A percentile compares a stretch with the other conserved stretches of the same genome.
These are phyloP conservation scores for Aphelocoma californica DNA, from an alignment of 2,797 vertebrate species.

Conservation along the genomic window DNA sequence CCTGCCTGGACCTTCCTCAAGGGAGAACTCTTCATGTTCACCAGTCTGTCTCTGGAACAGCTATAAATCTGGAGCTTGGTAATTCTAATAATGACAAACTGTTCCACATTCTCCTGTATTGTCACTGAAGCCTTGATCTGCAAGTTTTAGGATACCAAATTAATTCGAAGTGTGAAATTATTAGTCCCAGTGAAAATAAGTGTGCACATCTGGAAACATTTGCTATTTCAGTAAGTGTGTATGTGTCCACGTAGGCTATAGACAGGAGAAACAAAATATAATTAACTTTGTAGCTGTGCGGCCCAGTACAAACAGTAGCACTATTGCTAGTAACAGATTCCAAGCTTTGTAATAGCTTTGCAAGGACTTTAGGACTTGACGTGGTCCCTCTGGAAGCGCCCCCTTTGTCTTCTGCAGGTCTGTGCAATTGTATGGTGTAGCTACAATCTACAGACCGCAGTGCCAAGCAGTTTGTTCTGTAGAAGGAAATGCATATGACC, in stretches of 20 bases:
- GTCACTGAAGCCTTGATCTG: background rate
- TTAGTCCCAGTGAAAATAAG: background rate
- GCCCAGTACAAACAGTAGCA: background rate
- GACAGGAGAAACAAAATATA: background rate
- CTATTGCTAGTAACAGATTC: background rate
- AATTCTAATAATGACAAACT: background rate
- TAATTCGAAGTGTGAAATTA: background rate
- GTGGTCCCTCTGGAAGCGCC: background rate
- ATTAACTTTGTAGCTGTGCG: background rate
- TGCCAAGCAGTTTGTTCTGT: background rate
- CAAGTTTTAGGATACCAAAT: background rate
- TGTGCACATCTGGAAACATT: background rate
- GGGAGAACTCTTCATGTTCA: background rate
- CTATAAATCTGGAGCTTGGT: background rate
- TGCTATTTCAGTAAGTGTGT: background rate
- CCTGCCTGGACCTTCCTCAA: background rate
- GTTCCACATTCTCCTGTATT: background rate
- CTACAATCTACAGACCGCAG: background rate
- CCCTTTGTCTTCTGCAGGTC: background rate
- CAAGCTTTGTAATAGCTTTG: background rate
- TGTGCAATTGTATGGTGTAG: background rate
- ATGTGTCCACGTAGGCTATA: background rate
- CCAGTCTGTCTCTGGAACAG: background rate
- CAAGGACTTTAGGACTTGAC: background rate
- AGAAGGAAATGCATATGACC: background rate